Conservation (phyloP, 2,888 invertebrate species). For the Phanerotoma sp. region DNA sequence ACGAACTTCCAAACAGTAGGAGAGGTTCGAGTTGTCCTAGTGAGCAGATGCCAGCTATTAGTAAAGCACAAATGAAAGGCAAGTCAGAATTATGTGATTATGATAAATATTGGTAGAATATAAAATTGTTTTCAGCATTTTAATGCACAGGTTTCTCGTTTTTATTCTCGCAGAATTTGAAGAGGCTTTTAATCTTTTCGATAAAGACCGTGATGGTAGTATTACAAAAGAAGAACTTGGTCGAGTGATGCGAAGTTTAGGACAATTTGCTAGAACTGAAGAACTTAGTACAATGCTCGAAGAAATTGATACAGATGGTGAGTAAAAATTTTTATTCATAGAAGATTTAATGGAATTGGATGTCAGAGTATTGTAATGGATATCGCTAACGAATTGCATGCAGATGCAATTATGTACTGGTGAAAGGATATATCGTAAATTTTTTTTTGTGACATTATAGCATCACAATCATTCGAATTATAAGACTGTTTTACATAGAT, state of each 20-base stretch:
- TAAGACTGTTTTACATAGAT: too few species aligned
- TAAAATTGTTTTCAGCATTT: background rate
- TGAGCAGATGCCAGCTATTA: slow-evolving; percentile 57
- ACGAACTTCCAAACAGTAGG: slow-evolving; percentile 43
- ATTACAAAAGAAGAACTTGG: slow-evolving; percentile 87
- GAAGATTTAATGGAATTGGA: too few species aligned
- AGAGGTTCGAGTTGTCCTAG: slow-evolving; percentile 39
- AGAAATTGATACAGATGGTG: slow-evolving; percentile 79
- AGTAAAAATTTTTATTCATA: slow-evolving; percentile 28
- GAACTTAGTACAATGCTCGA: slow-evolving; percentile 84
- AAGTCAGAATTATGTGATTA: slow-evolving; percentile 26
- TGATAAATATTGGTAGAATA: background rate
- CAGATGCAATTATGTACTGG: too few species aligned
- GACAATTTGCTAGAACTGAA: slow-evolving; percentile 84
- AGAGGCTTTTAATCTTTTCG: slow-evolving; percentile 83
- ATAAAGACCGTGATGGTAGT: slow-evolving; percentile 85
- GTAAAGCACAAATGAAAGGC: slow-evolving; percentile 84
- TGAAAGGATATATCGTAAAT: too few species aligned
- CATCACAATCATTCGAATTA: too few species aligned
- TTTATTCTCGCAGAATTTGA: slow-evolving; percentile 68
- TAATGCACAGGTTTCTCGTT: too few species aligned
- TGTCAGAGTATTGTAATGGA: too few species aligned
- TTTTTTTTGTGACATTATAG: too few species aligned
- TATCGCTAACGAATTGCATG: too few species aligned
- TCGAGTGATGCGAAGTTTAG: slow-evolving; percentile 81